Base-by-base conservation (phyloP, 23 tunicate species). In the Trididemnum nubilum region DNA sequence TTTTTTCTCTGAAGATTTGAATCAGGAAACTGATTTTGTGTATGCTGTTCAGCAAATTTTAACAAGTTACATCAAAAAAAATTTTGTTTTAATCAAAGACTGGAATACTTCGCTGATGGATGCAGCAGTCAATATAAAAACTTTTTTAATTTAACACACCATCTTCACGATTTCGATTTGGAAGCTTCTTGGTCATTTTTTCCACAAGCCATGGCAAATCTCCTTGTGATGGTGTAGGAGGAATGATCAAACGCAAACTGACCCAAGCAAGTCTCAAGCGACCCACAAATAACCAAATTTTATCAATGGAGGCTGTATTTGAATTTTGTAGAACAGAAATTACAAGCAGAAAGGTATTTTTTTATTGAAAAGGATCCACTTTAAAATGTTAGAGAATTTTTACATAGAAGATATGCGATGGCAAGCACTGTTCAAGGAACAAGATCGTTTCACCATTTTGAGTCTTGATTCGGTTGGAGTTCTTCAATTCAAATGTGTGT, bases 391-490 rank as follows among this genome's bases (percentile, higher is more conserved):
- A 44, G 54, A 15, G 54, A 61, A 61, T 61, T 61, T 61, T 61
- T 61, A 61, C 67, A 61, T 3, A 61, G 26, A 24, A 61, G 67
- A 61, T 61, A 61, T 61, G 67, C 67, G 18, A 24, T 24, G 29
- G 67, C 67, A 21, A 61, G 26, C 26, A 61, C 67, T 61, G 67
- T 61, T 3, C 67, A 23, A 12, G 67, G 29, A 61, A 61, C 67
- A n/a, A 15, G 25, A 61, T 61, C 26, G n/a, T 61, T 24, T 24
- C 67, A 61, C n/a, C 67, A 61, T 61, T 61, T 61, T 61, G 67
- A 61, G 67, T 61, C 67, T 61, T n/a, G n/a, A 61, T 61, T 15
- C 67, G 26, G 67, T 61, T 61, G 67, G 26, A 61, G 26, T n/a
- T 12, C 67, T 61, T 61, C 4, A n/a, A n/a, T 61, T 61, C 26